phyloP scores from a whole-genome alignment of 1,140 invertebrate species.

The Phocides pigmalion region DNA sequence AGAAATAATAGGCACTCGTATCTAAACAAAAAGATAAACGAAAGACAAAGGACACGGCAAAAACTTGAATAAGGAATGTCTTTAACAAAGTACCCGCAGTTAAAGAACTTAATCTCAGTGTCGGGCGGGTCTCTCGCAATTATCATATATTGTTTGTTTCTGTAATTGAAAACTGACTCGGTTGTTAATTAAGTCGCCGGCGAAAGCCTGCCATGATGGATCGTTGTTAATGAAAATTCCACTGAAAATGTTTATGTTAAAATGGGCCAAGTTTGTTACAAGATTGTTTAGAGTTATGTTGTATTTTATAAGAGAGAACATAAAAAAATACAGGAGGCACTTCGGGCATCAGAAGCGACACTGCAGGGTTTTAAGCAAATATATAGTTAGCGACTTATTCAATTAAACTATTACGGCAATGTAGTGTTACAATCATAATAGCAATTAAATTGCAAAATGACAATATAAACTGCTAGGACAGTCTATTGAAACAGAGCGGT shows the following conservation, averaged over 20 bases:
- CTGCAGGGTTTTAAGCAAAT: too few species aligned
- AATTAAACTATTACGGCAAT: too few species aligned
- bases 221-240: conserved; percentile 60
- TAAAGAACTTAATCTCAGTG: conserved; percentile 39
- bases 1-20: background rate
- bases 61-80: conserved; percentile 29
- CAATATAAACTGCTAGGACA: too few species aligned
- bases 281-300: background rate
- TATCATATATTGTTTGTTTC: conserved; percentile 68
- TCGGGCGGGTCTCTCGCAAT: conserved; percentile 38
- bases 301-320: too few species aligned
- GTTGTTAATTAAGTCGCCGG: conserved; percentile 68
- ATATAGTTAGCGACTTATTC: too few species aligned
- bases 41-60: conserved; percentile 7
- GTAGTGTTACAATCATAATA: too few species aligned
- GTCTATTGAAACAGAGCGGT: too few species aligned
- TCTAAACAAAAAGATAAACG: conserved; percentile 11
- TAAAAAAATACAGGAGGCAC: too few species aligned
- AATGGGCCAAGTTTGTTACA: conserved; percentile 14
- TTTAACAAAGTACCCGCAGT: conserved; percentile 36
- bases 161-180: conserved; percentile 67
- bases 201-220: conserved; percentile 68
- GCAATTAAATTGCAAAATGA: too few species aligned
- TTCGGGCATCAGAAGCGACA: too few species aligned
- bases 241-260: conserved; percentile 1